A percentile compares a stretch with the other conserved stretches of the same genome.
Conservation (phyloP, 2,888 invertebrate species). For the Syritta pipiens region DNA sequence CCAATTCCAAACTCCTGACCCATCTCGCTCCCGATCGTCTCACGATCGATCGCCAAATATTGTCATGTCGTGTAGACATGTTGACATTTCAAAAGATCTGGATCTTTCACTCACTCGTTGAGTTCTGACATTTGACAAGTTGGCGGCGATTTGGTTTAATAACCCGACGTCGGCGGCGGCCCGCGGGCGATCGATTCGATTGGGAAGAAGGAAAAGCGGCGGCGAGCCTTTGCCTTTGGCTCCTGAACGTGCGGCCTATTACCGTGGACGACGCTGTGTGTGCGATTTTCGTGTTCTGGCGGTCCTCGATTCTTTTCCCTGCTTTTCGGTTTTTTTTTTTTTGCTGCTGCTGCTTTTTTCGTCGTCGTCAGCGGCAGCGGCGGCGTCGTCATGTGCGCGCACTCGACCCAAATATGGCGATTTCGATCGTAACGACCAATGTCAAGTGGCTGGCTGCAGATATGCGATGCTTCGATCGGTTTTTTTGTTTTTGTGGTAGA, state of each 20-base stretch:
- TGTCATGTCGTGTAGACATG: slow-evolving; percentile 61
- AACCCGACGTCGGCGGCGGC: slow-evolving; percentile 46
- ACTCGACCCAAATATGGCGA: slow-evolving; percentile 57
- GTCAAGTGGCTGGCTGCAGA: slow-evolving; percentile 37
- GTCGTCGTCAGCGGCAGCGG: slow-evolving; percentile 3
- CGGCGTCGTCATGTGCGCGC: not conserved
- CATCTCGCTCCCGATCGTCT: not conserved
- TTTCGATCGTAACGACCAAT: slow-evolving; percentile 46
- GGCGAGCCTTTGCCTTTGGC: slow-evolving; percentile 54
- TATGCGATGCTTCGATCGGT: no score
- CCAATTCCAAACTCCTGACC: not conserved
- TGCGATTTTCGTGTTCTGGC: slow-evolving; percentile 21
- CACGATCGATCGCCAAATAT: slow-evolving; percentile 46
- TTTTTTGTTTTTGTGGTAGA: no score
- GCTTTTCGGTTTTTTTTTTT: not conserved
- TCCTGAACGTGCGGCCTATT: no score
- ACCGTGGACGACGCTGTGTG: no score
- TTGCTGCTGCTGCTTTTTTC: no score
- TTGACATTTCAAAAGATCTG: slow-evolving; percentile 68
- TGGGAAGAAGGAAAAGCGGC: no score
- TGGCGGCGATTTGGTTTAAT: slow-evolving; percentile 69
- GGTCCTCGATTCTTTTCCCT: slow-evolving; percentile 1
- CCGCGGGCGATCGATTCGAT: no score
- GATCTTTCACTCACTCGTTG: slow-evolving; percentile 64
- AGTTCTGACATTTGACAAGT: slow-evolving; percentile 68